Evolutionary conservation across 2,113 vertebrate genomes (phyloP).

Genomic region (Psammodynastes pulverulentus): DNA sequence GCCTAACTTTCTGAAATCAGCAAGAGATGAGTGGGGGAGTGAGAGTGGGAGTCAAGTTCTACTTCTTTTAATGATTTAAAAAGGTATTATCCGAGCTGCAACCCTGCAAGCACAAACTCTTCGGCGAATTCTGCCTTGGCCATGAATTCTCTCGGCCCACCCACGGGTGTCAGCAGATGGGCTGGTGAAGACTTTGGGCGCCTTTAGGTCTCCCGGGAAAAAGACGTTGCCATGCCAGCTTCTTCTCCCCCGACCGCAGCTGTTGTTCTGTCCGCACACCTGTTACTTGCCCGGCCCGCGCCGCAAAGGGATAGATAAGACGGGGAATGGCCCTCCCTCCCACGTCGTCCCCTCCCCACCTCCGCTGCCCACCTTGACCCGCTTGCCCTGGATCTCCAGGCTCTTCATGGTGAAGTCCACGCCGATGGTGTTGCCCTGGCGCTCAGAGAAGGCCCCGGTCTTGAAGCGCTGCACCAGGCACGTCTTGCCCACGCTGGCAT

Average conservation of each 20-base stretch:
- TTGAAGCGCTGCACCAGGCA: conserved; percentile 87
- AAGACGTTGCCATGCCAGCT: not conserved
- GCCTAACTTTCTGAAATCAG: not conserved
- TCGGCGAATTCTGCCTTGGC: too few species aligned
- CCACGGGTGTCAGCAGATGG: not conserved
- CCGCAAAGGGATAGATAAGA: not conserved
- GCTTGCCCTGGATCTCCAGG: conserved; percentile 81
- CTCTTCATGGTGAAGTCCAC: conserved; percentile 89
- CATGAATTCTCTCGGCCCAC: not conserved
- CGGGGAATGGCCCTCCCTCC: not conserved
- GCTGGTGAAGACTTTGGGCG: not conserved
- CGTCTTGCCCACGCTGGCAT: conserved; percentile 85
- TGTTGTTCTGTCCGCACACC: not conserved
- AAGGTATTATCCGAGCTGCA: not conserved
- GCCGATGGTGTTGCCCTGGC: conserved; percentile 84
- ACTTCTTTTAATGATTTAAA: not conserved
- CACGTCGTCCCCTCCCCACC: not conserved
- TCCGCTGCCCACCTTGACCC: conserved; percentile 75
- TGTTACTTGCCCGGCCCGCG: not conserved
- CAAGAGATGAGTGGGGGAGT: accelerated
- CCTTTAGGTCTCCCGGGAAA: not conserved
- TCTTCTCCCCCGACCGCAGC: not conserved
- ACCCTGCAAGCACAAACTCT: not conserved
- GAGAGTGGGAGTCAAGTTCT: not conserved
- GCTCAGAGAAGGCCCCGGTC: conserved; percentile 78